A percentile compares a stretch with the other conserved stretches of the same genome.
Evolutionary conservation across 2,797 vertebrate genomes (phyloP).

Genomic region (Aeoliscus strigatus): DNA sequence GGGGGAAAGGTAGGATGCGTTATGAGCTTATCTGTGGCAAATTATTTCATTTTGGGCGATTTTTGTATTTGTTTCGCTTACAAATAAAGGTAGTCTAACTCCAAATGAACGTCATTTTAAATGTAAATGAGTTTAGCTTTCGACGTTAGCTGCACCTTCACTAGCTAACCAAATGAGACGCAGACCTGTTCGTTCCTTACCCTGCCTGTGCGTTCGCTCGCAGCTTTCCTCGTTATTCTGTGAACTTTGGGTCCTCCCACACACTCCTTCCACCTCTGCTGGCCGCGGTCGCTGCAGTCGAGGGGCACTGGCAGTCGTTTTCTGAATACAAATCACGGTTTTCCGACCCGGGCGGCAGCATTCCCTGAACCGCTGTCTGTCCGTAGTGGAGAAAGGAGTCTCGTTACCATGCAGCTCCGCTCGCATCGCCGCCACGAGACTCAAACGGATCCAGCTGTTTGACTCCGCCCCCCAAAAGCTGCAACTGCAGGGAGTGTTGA

Average conservation of each 20-base stretch:
- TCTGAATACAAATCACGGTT: background rate
- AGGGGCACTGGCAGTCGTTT: too few species aligned
- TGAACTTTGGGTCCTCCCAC: slow-evolving; percentile 12
- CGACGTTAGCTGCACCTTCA: slow-evolving; percentile 1
- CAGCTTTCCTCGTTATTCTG: slow-evolving; percentile 9
- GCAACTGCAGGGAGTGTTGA: background rate
- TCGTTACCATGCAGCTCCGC: slow-evolving; percentile 5
- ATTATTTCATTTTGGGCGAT: too few species aligned
- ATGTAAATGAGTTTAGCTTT: too few species aligned
- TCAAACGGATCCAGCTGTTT: slow-evolving; percentile 53
- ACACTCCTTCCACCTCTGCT: background rate
- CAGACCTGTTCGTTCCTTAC: slow-evolving; percentile 29
- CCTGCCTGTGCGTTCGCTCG: slow-evolving; percentile 8
- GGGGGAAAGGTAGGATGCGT: too few species aligned
- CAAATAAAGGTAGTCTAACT: too few species aligned
- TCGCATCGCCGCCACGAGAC: slow-evolving; percentile 44
- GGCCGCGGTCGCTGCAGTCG: background rate
- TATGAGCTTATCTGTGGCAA: too few species aligned
- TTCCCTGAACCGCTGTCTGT: slow-evolving; percentile 5
- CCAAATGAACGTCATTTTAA: too few species aligned
- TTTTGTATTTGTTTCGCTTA: too few species aligned
- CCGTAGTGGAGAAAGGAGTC: slow-evolving; percentile 3
- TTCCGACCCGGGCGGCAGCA: background rate
- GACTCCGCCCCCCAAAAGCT: slow-evolving; percentile 61
- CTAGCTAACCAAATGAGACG: slow-evolving; percentile 13